A percentile compares a stretch with the other conserved stretches of the same genome.
phyloP scores from a whole-genome alignment of 1,140 invertebrate genomes.

The Oryzaephilus surinamensis region DNA sequence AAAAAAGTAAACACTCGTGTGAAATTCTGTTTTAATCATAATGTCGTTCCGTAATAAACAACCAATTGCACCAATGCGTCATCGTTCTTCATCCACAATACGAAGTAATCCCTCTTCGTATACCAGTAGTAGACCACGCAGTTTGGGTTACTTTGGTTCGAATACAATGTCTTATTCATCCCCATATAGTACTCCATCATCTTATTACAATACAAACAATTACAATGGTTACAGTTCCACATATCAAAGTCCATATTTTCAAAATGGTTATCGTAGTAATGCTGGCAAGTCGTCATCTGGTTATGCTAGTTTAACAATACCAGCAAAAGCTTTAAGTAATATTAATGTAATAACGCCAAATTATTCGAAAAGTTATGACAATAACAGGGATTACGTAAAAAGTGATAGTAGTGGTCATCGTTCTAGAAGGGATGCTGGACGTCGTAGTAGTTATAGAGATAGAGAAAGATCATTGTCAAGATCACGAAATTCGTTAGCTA shows the following conservation, averaged over 20 bases:
- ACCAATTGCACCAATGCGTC: slow-evolving; percentile 18
- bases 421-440: slow-evolving; percentile 17
- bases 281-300: slow-evolving; percentile 13
- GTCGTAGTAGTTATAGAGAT: slow-evolving; percentile 23
- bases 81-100: slow-evolving; percentile 22
- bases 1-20: slow-evolving; percentile 3
- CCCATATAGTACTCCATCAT: slow-evolving; percentile 32
- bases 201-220: slow-evolving; percentile 25
- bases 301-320: slow-evolving; percentile 32
- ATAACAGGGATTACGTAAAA: slow-evolving; percentile 10
- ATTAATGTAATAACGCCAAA: slow-evolving; percentile 21
- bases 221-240: slow-evolving; percentile 25
- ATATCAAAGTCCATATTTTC: slow-evolving; percentile 33
- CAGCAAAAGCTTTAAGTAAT: slow-evolving; percentile 27
- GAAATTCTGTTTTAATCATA: too few species aligned
- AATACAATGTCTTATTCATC: slow-evolving; percentile 19
- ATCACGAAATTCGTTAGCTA: slow-evolving; percentile 23
- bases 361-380: slow-evolving; percentile 25
- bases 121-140: slow-evolving; percentile 39
- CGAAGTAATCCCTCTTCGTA: slow-evolving; percentile 18
- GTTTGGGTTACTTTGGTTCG: slow-evolving; percentile 28
- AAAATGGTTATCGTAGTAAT: slow-evolving; percentile 25
- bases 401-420: slow-evolving; percentile 7
- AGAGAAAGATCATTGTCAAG: slow-evolving; percentile 28
- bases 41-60: slow-evolving; percentile 26